Conservation (phyloP, 2,888 invertebrate genomes). For the Tenthredo scrophulariae region DNA sequence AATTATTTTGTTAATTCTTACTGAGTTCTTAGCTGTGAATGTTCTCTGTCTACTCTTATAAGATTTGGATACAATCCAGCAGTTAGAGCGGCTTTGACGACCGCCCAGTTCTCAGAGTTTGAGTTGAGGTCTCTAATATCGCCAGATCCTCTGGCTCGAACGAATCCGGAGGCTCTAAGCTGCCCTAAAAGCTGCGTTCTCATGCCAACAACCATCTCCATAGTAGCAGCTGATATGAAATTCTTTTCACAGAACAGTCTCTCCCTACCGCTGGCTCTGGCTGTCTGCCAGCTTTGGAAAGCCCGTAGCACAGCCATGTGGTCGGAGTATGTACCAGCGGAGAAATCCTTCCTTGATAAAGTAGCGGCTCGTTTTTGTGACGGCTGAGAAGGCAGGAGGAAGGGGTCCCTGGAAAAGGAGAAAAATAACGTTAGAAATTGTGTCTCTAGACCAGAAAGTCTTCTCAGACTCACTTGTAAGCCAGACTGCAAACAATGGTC, state of each 20-base stretch:
- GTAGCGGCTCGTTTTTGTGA: slow-evolving; percentile 83
- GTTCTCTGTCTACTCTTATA: slow-evolving; percentile 85
- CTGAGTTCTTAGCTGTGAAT: slow-evolving; percentile 83
- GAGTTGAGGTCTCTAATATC: slow-evolving; percentile 90
- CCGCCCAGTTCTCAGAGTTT: slow-evolving; percentile 92
- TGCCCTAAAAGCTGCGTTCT: slow-evolving; percentile 91
- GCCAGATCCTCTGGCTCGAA: slow-evolving; percentile 82
- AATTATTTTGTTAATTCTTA: slow-evolving; percentile 73
- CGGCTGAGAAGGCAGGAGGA: slow-evolving; percentile 87
- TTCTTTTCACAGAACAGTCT: slow-evolving; percentile 87
- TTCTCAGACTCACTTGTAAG: slow-evolving; percentile 82
- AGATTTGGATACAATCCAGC: slow-evolving; percentile 95
- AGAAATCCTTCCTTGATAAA: slow-evolving; percentile 84
- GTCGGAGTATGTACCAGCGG: slow-evolving; percentile 91
- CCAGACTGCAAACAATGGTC: slow-evolving; percentile 93
- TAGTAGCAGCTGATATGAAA: slow-evolving; percentile 88
- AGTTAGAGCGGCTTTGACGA: slow-evolving; percentile 93
- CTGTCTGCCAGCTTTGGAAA: slow-evolving; percentile 86
- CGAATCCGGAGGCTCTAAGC: slow-evolving; percentile 87
- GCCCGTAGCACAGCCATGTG: slow-evolving; percentile 92
- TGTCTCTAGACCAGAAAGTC: not conserved
- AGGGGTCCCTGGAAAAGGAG: slow-evolving; percentile 83
- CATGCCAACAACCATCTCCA: slow-evolving; percentile 94
- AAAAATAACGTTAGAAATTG: slow-evolving; percentile 6
- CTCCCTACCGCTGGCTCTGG: slow-evolving; percentile 83